phyloP scores from a whole-genome alignment of 2,888 invertebrate species.

The Chrysolina americana region DNA sequence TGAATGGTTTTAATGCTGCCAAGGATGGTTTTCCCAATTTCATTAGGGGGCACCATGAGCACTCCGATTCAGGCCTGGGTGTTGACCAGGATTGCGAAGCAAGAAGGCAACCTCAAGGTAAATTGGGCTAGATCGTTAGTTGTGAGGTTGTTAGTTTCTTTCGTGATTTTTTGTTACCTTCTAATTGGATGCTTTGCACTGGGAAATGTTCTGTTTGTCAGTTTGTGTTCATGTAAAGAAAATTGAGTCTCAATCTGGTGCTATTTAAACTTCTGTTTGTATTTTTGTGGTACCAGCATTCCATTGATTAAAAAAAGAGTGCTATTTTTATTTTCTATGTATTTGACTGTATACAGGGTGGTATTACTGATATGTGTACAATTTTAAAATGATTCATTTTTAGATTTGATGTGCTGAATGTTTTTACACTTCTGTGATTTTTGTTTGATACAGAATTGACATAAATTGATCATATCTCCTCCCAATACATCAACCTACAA shows the following conservation, averaged over 20 bases:
- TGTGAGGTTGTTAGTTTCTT: constrained; percentile 24
- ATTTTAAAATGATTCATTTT: too few species aligned
- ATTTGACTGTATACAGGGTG: not conserved
- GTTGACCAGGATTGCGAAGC: constrained; percentile 83
- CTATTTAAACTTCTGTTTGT: too few species aligned
- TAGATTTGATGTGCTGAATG: too few species aligned
- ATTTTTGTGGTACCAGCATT: too few species aligned
- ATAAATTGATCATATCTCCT: too few species aligned
- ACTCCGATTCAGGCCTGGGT: constrained; percentile 83
- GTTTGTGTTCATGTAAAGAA: not conserved
- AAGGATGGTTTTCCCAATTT: constrained; percentile 49
- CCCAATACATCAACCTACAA: too few species aligned
- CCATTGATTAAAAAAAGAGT: too few species aligned
- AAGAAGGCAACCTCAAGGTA: constrained; percentile 41
- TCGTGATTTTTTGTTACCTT: constrained; percentile 39
- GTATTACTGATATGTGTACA: not conserved
- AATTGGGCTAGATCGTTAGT: constrained; percentile 32
- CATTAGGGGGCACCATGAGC: constrained; percentile 76
- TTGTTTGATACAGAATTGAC: too few species aligned
- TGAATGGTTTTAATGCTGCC: constrained; percentile 47
- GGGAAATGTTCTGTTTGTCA: not conserved
- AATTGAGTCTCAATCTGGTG: too few species aligned
- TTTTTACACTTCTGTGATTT: too few species aligned
- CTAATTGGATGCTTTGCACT: not conserved
- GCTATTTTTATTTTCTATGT: too few species aligned